phyloP scores from a whole-genome alignment of 2,113 vertebrate genomes.

The Psilopsiagon aymara region DNA sequence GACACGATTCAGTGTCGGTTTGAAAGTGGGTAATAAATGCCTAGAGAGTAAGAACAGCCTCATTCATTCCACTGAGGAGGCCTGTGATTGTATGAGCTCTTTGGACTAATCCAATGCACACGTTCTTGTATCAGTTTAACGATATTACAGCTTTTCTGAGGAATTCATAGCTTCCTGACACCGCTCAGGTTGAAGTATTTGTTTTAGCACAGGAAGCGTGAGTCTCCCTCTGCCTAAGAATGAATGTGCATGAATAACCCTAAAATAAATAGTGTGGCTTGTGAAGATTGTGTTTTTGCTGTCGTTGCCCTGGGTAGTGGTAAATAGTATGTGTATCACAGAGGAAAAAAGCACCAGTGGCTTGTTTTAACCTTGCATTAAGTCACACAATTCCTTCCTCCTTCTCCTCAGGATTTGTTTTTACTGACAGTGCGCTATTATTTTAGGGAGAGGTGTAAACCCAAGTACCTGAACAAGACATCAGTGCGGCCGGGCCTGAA shows the following conservation, averaged over 20 bases:
- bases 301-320: background rate
- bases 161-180: background rate
- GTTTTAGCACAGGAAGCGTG: background rate
- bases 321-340: accelerated
- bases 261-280: background rate
- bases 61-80: background rate
- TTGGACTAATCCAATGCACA: background rate
- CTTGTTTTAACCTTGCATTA: background rate
- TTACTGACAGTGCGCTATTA: slow-evolving; percentile 13
- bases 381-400: background rate
- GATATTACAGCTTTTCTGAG: background rate
- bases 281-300: background rate
- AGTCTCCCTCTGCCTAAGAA: background rate
- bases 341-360: background rate
- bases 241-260: background rate
- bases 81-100: background rate
- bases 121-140: background rate
- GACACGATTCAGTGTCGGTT: background rate
- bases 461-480: slow-evolving; percentile 97
- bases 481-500: slow-evolving; percentile 95
- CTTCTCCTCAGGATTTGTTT: accelerated
- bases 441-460: slow-evolving; percentile 88
- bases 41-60: background rate
- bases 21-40: background rate
- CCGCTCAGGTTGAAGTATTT: background rate